Evolutionary conservation across 2,888 invertebrate genomes (phyloP), one percentile per base, ranked within the genome.

Genomic region (Ophraella communa): DNA sequence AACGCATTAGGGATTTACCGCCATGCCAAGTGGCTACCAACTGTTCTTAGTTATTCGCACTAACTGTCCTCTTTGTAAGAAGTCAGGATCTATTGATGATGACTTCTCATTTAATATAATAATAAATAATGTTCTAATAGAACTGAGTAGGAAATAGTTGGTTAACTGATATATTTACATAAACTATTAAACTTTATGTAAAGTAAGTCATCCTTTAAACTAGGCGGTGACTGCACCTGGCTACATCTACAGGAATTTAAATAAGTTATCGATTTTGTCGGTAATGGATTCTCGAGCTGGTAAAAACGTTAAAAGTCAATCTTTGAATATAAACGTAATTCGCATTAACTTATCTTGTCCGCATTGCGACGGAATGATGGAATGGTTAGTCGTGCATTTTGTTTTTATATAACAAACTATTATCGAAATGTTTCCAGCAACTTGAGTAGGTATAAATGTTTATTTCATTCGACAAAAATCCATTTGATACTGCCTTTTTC

Each of bases 301-400:
- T 21, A 18, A n/a, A 44, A 8, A 44, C 5, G 21, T 14, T 14
- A 42, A 20, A 56, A 27, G 44, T 27, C 18, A 18, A 56, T 56
- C 44, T 20, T 33, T 24, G 56, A 45, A 45, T 45, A 56, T 42
- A 56, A 56, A 30, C 14, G 21, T 44, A 27, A 44, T 44, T 55
- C 33, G 49, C 57, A 57, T 57, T 47, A 57, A 49, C 35, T 57
- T 57, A n/a, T 47, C 47, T 49, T 49, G 47, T 27, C 23, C 33
- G 11, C 23, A 49, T 47, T 33, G 14, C 5, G n/a, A 35, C 11
- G n/a, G 14, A 39, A 49, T 10, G 49, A 4, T 24, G 52, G 11
- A 20, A 20, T 18, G 4, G 60, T 52, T 52, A 42, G 51, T 49
- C 58, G 21, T n/a, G 24, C 24, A 51, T 58, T 58, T n/a, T 57